Evolutionary conservation across 1,140 invertebrate species (phyloP), one percentile per base, ranked within the genome.

Genomic region (Drosophila biarmipes): DNA sequence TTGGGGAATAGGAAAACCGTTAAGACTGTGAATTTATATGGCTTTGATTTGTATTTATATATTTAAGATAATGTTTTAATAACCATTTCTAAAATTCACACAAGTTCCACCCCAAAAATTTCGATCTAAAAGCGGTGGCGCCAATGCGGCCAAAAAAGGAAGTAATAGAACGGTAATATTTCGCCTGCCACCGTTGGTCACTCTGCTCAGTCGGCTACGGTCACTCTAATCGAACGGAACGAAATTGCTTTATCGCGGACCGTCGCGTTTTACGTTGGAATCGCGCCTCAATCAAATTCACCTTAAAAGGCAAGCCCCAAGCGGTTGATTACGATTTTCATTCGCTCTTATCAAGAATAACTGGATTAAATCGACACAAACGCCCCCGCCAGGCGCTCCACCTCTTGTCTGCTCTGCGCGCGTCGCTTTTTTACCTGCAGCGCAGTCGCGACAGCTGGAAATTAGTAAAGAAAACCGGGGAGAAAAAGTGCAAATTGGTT

Each of bases 401-500:
- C 45, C 24, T 19, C 43, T 15, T 34, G 19, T 62, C 40, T 38
- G 29, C 15, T 29, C 27, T 69, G 62, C 63, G 66, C 66, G 66
- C 66, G 62, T 68, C 63, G 62, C 63, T 68, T 66, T 59, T 42
- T 48, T 54, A 46, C 64, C 64, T 52, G 64, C 63, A 69, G 62
- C 66, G 67, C 67, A 69, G 67, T 38, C 67, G 64, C 64, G 68
- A 45, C 67, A 37, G 63, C 66, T 67, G 48, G 37, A 54, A 54
- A 34, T 17, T 37, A 68, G 17, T 40, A 24, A 38, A 66, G 27
- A 55, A 66, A 29, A 37, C 35, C n/a, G 49, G 61, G 78, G 73
- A 54, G 37, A 68, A 68, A 27, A 46, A 55, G 66, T 55, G 76
- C 74, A 64, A 73, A 74, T 84, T 79, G 62, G 73, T 54, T 31